phyloP scores from a whole-genome alignment of 2,797 vertebrate species.

The Phrynocephalus guinanensis region DNA sequence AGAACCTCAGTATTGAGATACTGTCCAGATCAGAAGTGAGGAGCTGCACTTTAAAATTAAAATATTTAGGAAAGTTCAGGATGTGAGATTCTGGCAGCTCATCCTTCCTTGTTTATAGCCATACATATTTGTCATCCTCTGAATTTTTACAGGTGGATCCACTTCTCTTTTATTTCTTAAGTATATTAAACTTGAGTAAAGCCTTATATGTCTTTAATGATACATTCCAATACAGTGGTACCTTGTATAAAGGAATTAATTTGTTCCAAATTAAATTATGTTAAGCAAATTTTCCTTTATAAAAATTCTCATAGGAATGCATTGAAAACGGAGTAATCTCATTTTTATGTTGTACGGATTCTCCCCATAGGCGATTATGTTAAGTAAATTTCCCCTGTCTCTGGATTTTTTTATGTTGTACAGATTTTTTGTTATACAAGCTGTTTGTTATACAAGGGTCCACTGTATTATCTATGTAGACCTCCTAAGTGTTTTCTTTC shows the following conservation, averaged over 20 bases:
- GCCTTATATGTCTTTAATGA: neutral
- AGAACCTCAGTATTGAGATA: neutral
- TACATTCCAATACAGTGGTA: neutral
- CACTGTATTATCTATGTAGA: conserved; percentile 13
- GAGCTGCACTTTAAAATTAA: neutral
- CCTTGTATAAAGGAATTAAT: no score
- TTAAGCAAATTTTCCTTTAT: no score
- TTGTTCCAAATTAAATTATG: no score
- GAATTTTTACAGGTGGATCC: conserved; percentile 2
- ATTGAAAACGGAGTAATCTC: no score
- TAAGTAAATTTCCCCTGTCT: no score
- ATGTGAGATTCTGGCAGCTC: neutral
- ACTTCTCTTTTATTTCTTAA: conserved; percentile 26
- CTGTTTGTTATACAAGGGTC: no score
- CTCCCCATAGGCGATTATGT: no score
- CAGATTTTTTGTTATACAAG: no score
- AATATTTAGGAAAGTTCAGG: neutral
- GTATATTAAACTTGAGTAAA: conserved; percentile 1
- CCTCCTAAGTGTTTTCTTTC: neutral
- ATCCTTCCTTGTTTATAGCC: neutral
- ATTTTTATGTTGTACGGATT: no score
- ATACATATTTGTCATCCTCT: neutral
- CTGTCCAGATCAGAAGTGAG: neutral
- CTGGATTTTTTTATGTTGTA: no score
- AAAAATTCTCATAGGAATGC: no score